Conservation (phyloP, 2,797 vertebrate genomes). For the Gallinago solitaria region DNA sequence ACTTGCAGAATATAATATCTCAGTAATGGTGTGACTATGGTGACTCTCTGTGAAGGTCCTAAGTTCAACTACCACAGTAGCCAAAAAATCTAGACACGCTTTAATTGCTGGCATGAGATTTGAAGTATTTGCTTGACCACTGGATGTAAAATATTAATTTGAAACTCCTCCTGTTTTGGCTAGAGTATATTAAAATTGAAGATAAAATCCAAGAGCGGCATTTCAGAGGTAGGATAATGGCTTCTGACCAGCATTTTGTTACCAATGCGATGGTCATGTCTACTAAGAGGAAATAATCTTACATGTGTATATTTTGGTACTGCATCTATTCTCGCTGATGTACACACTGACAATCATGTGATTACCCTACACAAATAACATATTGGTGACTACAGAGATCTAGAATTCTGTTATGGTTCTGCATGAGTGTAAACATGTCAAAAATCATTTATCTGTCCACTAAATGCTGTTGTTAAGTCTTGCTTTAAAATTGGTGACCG, state of each 20-base stretch:
- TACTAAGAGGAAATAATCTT: background rate
- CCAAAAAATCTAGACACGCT: conserved; percentile 13
- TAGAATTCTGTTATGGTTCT: conserved; percentile 13
- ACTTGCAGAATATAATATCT: conserved; percentile 30
- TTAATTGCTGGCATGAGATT: conserved; percentile 49
- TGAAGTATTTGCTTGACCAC: conserved; percentile 34
- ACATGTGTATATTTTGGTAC: background rate
- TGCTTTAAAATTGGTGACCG: background rate
- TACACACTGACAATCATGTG: background rate
- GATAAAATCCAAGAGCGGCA: background rate
- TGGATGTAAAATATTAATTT: conserved; percentile 4
- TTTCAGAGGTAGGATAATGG: conserved; percentile 30
- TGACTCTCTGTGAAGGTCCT: background rate
- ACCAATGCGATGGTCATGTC: background rate
- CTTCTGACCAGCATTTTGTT: background rate
- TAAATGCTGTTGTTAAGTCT: background rate
- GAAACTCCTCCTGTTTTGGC: conserved; percentile 46
- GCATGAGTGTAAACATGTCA: background rate
- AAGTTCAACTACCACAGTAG: conserved; percentile 21
- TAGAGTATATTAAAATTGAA: conserved; percentile 22
- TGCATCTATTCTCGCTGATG: background rate
- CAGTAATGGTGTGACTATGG: conserved; percentile 7
- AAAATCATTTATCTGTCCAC: background rate
- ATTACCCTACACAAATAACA: background rate
- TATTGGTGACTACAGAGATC: background rate